Evolutionary conservation across 2,888 invertebrate genomes (phyloP).

Genomic region (Erpobdella octoculata): DNA sequence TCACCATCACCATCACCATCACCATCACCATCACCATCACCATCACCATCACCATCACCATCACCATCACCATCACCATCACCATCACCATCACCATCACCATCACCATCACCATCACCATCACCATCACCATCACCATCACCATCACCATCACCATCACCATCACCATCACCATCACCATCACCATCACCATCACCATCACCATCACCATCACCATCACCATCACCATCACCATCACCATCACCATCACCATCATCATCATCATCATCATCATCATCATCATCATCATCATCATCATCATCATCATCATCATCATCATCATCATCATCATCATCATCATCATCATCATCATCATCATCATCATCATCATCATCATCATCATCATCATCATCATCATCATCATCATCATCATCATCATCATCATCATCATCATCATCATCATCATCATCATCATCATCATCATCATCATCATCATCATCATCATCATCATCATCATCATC

Average conservation of each 20-base stretch:
- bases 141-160: too few species aligned
- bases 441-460: constrained; percentile 11
- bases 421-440: constrained; percentile 28
- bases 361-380: constrained; percentile 20
- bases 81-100: too few species aligned
- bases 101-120: too few species aligned
- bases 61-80: too few species aligned
- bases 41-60: too few species aligned
- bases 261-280: constrained; percentile 26
- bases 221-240: neutral
- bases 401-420: constrained; percentile 26
- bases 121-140: too few species aligned
- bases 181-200: too few species aligned
- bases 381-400: constrained; percentile 27
- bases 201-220: too few species aligned
- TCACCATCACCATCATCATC: neutral
- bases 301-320: constrained; percentile 19
- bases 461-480: neutral
- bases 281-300: constrained; percentile 26
- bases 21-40: too few species aligned
- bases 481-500: constrained; percentile 20
- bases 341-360: constrained; percentile 28
- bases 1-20: too few species aligned
- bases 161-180: too few species aligned
- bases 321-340: constrained; percentile 24